Percentiles rank a stretch among this genome's conserved stretches.
Evolutionary conservation across 92 coral and sea anemone genomes (phyloP).

Genomic region (Siderastrea radians): DNA sequence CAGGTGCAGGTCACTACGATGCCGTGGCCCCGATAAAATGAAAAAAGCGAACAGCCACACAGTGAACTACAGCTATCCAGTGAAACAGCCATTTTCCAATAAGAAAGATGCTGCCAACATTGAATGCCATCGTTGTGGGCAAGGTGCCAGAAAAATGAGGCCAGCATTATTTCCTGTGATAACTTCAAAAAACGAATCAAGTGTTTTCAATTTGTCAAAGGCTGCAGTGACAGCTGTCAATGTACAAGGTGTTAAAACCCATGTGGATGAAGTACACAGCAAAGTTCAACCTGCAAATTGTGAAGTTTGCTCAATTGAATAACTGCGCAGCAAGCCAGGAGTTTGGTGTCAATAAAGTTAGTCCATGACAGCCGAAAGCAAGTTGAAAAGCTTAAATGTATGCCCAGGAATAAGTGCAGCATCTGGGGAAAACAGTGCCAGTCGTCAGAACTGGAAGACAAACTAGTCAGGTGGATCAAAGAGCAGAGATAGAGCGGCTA

Average conservation of each 20-base stretch:
- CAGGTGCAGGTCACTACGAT: constrained; percentile 73
- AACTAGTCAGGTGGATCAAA: constrained; percentile 51
- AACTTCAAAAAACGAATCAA: constrained; percentile 62
- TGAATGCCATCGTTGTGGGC: constrained; percentile 61
- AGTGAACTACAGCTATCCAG: neutral
- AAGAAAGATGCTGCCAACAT: neutral
- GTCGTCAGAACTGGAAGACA: constrained; percentile 71
- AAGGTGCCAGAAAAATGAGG: constrained; percentile 66
- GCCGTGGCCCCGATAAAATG: constrained; percentile 31
- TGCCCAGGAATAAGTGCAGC: constrained; percentile 49
- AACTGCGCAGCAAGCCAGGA: constrained; percentile 43
- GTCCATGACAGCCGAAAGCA: constrained; percentile 68
- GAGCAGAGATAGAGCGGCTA: constrained; percentile 42
- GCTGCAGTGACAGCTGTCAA: constrained; percentile 53
- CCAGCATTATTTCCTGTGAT: constrained; percentile 47
- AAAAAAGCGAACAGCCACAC: no score
- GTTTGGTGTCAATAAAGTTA: constrained; percentile 62
- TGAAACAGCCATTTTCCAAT: neutral
- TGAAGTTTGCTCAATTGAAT: constrained; percentile 48
- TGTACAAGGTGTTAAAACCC: constrained; percentile 52
- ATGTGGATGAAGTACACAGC: constrained; percentile 47
- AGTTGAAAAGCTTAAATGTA: constrained; percentile 38
- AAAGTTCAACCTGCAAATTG: constrained; percentile 59
- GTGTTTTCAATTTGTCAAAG: constrained; percentile 62
- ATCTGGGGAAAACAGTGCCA: constrained; percentile 69